Evolutionary conservation across 2,888 invertebrate genomes (phyloP).

Genomic region (Incurvaria masculella): DNA sequence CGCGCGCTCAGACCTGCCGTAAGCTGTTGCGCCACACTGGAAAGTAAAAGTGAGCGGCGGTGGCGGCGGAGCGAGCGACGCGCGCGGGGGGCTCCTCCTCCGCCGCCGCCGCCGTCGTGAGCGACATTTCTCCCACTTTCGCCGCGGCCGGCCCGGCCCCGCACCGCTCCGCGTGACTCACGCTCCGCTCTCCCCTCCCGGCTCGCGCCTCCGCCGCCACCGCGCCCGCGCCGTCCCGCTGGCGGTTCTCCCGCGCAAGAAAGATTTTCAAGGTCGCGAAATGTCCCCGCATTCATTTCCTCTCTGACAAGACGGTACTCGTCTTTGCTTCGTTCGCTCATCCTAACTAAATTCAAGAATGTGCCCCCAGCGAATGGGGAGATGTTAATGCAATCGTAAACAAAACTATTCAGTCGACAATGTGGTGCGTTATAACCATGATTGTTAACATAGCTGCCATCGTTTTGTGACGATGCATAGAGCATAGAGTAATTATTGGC

Average conservation of each 20-base stretch:
- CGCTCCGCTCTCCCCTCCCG: background rate
- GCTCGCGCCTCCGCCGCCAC: conserved; percentile 22
- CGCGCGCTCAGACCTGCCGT: conserved; percentile 22
- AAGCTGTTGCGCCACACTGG: conserved; percentile 49
- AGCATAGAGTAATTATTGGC: too few relatives aligned
- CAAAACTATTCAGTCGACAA: too few relatives aligned
- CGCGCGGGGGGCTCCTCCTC: conserved; percentile 19
- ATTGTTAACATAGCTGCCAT: too few relatives aligned
- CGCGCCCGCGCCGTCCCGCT: conserved; percentile 30
- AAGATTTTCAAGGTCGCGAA: conserved; percentile 41
- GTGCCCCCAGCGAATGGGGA: too few relatives aligned
- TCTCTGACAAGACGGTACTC: too few relatives aligned
- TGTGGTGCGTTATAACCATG: too few relatives aligned
- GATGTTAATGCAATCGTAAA: too few relatives aligned
- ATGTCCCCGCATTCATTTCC: conserved; percentile 21
- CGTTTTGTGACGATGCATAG: too few relatives aligned
- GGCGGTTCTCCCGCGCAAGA: conserved; percentile 1
- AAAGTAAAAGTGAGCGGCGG: conserved; percentile 52
- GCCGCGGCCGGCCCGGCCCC: conserved; percentile 25
- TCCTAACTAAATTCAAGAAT: too few relatives aligned
- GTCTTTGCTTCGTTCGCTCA: too few relatives aligned
- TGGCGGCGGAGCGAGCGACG: conserved; percentile 34
- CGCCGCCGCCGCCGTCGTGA: conserved; percentile 5
- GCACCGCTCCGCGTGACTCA: conserved; percentile 15
- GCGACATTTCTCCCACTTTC: conserved; percentile 54